Base-by-base conservation (phyloP, 2,113 vertebrate genomes). In the Pseudorectes ferrugineus region DNA sequence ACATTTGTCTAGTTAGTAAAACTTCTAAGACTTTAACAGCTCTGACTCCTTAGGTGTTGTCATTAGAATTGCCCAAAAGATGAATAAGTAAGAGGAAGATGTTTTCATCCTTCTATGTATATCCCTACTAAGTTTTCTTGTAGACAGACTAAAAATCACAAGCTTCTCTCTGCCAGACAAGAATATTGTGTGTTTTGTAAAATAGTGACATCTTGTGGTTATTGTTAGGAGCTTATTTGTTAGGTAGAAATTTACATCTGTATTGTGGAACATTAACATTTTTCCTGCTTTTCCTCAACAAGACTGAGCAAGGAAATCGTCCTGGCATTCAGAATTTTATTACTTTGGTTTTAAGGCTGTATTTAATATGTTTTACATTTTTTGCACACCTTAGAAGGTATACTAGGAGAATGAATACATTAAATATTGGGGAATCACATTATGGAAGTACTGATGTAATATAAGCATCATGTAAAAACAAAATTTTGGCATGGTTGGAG, bases 171-270 rank as follows among this genome's bases (percentile, higher is more conserved):
- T 57, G 31, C 22, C 9, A 2, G 31, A 15, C 5, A 22, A 33
- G 8, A 40, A 8, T 65, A 10, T 20, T 66, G 20, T 26, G 12
- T 83, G 28, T 70, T 74, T 85, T 87, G 43, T 93, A 14, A 67
- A 52, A 62, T 26, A 73, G 89, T 85, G 97, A 87, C 96, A 96
- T 66, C 96, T 88, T 89, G 88, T 96, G 97, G 95, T 73, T 67
- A 20, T n/a, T 49, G 2, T 49, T 43, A 46, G 31, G 61, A 80
- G 38, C 33, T 17, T 29, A 26, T 8, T 12, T 40, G 8, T 48
- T 36, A 75, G 36, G 4, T 28, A 57, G 35, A 55, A 40, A 46
- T 48, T 63, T 23, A 18, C 4, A 3, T 25, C 48, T 51, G 21
- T 48, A 1, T 67, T 72, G 28, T 55, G n/a, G 14, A 86, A 21